Base-by-base conservation (phyloP, 2,888 invertebrate species). In the Cerastis rubricosa region DNA sequence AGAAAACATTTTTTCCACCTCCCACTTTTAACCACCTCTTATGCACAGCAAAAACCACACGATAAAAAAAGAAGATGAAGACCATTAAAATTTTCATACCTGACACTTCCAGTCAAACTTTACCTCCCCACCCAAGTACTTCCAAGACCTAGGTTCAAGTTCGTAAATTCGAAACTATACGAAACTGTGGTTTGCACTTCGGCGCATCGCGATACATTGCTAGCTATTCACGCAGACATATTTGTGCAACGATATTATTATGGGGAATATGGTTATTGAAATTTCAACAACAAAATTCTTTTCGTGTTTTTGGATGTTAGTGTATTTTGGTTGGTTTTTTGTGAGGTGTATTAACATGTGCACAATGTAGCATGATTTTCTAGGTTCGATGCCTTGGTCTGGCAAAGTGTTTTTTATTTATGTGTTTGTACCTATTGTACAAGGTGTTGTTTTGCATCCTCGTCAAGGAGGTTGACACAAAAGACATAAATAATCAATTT, bases 81-180 rank as follows among this genome's bases (percentile, higher is more conserved):
- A 35, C 35, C 35, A 35, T 35, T 35, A 51, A n/a, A 54, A n/a
- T 14, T 47, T 49, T 25, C 17, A 22, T 9, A 47, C 7, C 12
- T 0, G 2, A 0, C 65, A 8, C 54, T 74, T 88, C 87, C 40
- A 87, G 72, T 0, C 0, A 61, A 85, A 85, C 84, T 87, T 67
- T 88, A 83, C 8, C 0, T 80, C 80, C 9, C 0, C 0, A 25
- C 19, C 47, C 8, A 69, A 77, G 54, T 67, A 71, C 81, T 77
- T 47, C 22, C 35, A 79, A 87, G 81, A 88, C 68, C 79, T 80
- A 67, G 75, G 79, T 86, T 78, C 70, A 74, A 85, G 87, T 88
- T 88, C 70, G 78, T 84, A 78, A 87, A 88, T 87, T 80, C 35
- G 70, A 84, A 87, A 88, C 84, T 87, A 29, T 80, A 75, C 74